Percentiles rank a stretch among this genome's conserved stretches.
phyloP scores from a whole-genome alignment of 2,888 invertebrate genomes.

The Galeruca laticollis region DNA sequence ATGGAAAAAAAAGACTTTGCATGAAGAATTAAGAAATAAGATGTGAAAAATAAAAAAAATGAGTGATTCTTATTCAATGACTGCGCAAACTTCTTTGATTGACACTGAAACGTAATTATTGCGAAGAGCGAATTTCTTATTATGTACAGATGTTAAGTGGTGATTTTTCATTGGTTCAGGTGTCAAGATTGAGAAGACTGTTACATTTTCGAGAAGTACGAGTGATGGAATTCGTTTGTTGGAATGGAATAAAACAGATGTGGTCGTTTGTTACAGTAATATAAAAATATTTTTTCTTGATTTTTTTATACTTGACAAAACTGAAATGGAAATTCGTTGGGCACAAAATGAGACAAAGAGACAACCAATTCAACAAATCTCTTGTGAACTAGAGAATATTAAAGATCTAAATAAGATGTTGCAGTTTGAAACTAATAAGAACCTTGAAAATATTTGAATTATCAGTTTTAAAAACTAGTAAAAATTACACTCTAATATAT shows the following conservation, averaged over 20 bases:
- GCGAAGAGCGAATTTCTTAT: constrained; percentile 20
- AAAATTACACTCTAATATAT: too few species aligned
- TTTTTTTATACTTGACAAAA: too few species aligned
- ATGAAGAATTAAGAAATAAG: constrained; percentile 24
- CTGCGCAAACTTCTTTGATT: constrained; percentile 30
- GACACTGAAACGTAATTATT: constrained; percentile 34
- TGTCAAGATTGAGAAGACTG: constrained; percentile 11
- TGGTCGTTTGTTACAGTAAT: not conserved
- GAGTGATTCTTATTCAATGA: constrained; percentile 30
- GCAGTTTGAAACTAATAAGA: too few species aligned
- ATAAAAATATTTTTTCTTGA: not conserved
- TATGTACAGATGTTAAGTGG: constrained; percentile 35
- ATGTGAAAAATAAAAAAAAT: constrained; percentile 18
- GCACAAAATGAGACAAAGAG: too few species aligned
- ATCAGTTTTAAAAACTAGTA: too few species aligned
- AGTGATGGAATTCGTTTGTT: constrained; percentile 16
- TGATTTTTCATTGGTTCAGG: constrained; percentile 25
- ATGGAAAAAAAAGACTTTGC: constrained; percentile 17
- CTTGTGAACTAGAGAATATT: too few species aligned
- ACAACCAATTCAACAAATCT: too few species aligned
- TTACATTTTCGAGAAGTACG: not conserved
- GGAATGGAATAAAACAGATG: constrained; percentile 1
- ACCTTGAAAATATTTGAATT: too few species aligned
- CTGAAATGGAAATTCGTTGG: too few species aligned
- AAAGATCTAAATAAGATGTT: too few species aligned